Evolutionary conservation across 2,113 vertebrate species (phyloP).

Genomic region (Oreochromis aureus): DNA sequence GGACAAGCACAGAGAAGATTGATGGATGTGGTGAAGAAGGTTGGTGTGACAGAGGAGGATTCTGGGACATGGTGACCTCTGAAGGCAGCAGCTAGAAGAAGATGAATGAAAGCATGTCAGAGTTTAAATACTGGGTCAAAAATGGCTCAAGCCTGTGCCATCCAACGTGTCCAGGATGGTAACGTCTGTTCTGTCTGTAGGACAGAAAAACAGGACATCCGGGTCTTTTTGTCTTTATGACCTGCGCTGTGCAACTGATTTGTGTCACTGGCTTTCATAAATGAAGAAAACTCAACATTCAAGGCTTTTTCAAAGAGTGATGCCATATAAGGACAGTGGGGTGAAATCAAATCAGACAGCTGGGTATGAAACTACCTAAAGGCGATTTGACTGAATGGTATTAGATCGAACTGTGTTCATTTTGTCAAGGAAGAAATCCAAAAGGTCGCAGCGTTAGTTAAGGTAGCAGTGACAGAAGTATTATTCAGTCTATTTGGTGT

Average conservation of each 20-base stretch:
- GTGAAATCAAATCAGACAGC: neutral
- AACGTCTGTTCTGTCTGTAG: neutral
- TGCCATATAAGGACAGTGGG: accelerated
- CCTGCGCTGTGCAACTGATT: neutral
- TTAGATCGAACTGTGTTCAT: neutral
- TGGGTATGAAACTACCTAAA: neutral
- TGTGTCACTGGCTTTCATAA: neutral
- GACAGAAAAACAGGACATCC: neutral
- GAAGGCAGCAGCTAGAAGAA: neutral
- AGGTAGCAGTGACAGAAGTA: neutral
- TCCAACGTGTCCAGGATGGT: neutral
- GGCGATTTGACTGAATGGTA: neutral
- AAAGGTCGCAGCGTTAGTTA: accelerated
- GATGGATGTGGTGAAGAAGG: neutral
- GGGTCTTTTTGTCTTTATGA: neutral
- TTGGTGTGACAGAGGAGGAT: neutral
- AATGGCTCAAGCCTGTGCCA: neutral
- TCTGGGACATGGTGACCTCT: neutral
- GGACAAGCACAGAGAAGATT: neutral
- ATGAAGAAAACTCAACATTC: neutral
- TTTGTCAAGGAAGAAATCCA: neutral
- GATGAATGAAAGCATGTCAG: neutral
- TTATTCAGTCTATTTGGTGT: accelerated
- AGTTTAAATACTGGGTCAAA: neutral
- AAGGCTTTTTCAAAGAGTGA: neutral